A percentile compares a stretch with the other conserved stretches of the same genome.
These are phyloP conservation scores for Schizotus pectinicornis DNA, from an alignment of 2,888 invertebrate genomes.

Conservation along the genomic window DNA sequence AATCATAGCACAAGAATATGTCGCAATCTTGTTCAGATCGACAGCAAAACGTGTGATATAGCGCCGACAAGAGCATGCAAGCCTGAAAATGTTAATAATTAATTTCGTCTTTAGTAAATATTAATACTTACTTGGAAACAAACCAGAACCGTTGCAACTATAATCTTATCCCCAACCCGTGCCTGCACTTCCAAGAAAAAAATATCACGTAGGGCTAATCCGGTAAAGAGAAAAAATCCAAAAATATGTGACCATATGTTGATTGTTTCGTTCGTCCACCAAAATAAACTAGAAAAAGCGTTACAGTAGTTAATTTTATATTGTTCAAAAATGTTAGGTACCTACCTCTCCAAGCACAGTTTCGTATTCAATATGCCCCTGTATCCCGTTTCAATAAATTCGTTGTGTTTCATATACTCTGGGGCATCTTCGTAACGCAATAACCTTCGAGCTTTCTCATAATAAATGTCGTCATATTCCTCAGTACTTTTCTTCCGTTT, in stretches of 20 bases:
- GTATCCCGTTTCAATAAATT: constrained; percentile 85
- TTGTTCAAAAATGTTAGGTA: constrained; percentile 1
- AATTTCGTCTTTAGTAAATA: neutral
- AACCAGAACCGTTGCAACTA: constrained; percentile 80
- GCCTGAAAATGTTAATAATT: constrained; percentile 66
- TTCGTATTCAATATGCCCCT: constrained; percentile 81
- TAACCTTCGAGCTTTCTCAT: constrained; percentile 38
- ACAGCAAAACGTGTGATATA: constrained; percentile 95
- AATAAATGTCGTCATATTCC: constrained; percentile 36
- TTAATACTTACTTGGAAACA: constrained; percentile 80
- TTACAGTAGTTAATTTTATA: neutral
- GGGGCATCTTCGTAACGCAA: constrained; percentile 69
- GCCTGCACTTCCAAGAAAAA: constrained; percentile 80
- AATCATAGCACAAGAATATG: constrained; percentile 86
- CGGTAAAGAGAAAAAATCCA: constrained; percentile 82
- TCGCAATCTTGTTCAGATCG: constrained; percentile 86
- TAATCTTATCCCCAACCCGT: constrained; percentile 80
- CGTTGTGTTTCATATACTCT: constrained; percentile 84
- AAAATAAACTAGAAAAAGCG: constrained; percentile 76
- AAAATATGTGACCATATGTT: constrained; percentile 97
- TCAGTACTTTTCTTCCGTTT: constrained; percentile 1
- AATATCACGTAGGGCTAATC: constrained; percentile 83
- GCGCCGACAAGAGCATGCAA: constrained; percentile 90
- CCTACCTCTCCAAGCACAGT: constrained; percentile 85
- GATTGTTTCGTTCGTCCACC: constrained; percentile 97